Percentiles rank a stretch among this genome's conserved stretches.
phyloP scores from a whole-genome alignment of 2,888 invertebrate genomes.

The Ischnus inquisitorius region DNA sequence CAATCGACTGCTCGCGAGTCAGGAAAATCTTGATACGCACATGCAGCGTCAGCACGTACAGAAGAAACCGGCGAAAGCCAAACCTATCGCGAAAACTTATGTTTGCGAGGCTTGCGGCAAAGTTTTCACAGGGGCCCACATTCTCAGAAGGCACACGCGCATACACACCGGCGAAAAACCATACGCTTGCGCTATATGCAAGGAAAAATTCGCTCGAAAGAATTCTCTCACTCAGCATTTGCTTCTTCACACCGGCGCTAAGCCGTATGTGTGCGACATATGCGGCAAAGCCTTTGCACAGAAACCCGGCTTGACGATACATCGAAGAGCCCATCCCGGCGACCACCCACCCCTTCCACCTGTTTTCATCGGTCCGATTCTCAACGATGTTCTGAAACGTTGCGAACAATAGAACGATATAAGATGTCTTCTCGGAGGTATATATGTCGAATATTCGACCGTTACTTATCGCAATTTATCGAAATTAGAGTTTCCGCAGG shows the following conservation, averaged over 20 bases:
- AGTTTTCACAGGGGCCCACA: slow-evolving; percentile 78
- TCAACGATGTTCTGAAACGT: slow-evolving; percentile 76
- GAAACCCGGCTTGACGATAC: slow-evolving; percentile 82
- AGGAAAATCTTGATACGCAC: slow-evolving; percentile 85
- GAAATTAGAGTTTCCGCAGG: too few relatives aligned
- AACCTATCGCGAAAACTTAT: slow-evolving; percentile 75
- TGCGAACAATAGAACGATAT: slow-evolving; percentile 32
- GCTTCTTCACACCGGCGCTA: slow-evolving; percentile 81
- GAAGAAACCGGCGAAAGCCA: slow-evolving; percentile 10
- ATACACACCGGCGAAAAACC: slow-evolving; percentile 72
- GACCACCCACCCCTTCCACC: slow-evolving; percentile 82
- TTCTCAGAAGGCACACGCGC: slow-evolving; percentile 81
- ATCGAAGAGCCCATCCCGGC: slow-evolving; percentile 83
- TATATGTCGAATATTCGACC: not conserved
- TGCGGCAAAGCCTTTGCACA: slow-evolving; percentile 83
- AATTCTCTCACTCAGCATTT: slow-evolving; percentile 82
- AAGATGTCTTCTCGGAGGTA: slow-evolving; percentile 1
- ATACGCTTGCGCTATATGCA: slow-evolving; percentile 79
- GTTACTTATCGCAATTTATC: not conserved
- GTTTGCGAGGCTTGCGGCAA: slow-evolving; percentile 84
- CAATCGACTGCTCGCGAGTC: slow-evolving; percentile 83
- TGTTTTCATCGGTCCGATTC: slow-evolving; percentile 81
- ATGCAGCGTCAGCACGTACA: slow-evolving; percentile 80
- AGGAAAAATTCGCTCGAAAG: slow-evolving; percentile 80
- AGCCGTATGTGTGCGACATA: slow-evolving; percentile 83